Conservation (phyloP, 2,113 vertebrate genomes). For the Pavo muticus region DNA sequence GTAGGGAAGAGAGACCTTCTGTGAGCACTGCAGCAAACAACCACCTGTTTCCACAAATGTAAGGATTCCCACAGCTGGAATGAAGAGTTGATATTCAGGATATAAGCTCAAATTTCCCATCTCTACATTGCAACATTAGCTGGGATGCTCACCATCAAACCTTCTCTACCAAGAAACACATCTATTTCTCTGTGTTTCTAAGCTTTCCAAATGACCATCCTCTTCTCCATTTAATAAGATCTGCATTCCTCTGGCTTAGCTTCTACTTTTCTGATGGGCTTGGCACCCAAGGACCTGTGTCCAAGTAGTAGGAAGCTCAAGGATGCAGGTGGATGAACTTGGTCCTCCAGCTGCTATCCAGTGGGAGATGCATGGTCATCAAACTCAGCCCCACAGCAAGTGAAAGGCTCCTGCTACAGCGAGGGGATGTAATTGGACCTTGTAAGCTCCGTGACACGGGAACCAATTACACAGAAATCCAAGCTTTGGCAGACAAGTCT, state of each 20-base stretch:
- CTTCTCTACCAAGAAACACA: neutral
- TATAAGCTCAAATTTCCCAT: conserved; percentile 9
- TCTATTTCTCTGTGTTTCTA: neutral
- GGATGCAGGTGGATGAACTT: neutral
- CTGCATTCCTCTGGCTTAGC: neutral
- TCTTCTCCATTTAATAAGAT: neutral
- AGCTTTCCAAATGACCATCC: neutral
- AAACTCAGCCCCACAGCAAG: rapidly evolving
- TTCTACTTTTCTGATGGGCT: neutral
- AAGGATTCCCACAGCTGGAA: neutral
- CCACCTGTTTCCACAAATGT: conserved; percentile 51
- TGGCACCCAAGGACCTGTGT: neutral
- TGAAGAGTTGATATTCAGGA: neutral
- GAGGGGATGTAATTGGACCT: neutral
- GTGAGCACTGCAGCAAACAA: neutral
- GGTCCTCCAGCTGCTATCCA: rapidly evolving
- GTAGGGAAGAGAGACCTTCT: neutral
- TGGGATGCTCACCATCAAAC: neutral
- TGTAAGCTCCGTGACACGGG: neutral
- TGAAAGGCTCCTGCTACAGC: neutral
- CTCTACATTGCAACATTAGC: neutral
- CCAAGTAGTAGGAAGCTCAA: neutral
- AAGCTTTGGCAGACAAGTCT: neutral
- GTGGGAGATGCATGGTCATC: rapidly evolving
- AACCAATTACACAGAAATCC: conserved; percentile 2